Base-by-base conservation (phyloP, 2,113 vertebrate species). In the Athene cunicularia region DNA sequence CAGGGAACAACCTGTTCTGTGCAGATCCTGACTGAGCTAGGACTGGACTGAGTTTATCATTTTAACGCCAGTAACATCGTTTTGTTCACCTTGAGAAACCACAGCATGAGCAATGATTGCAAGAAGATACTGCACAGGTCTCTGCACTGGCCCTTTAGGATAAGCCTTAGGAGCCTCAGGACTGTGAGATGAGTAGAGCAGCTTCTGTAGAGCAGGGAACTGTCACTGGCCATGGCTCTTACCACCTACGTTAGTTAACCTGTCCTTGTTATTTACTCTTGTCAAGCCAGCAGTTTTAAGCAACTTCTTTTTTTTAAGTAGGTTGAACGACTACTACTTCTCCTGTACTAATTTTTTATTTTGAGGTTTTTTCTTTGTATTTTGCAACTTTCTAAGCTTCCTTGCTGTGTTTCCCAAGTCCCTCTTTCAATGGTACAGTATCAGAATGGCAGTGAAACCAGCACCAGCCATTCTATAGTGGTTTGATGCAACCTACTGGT, bases 1-100 rank as follows among this genome's bases (percentile, higher is more conserved):
- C 71, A 92, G 64, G 90, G 95, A 95, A 97, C 90, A 95, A 96
- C 84, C 95, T 95, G 96, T 96, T 96, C 95, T 3, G 1, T 28
- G 75, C 2, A 0, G 76, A 87, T 94, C 86, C 79, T 87, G 93
- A 39, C 86, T 50, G 62, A n/a, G 49, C 47, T 85, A 66, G 68
- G 80, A 86, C 94, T 71, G 71, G 60, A 66, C 92, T 70, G 39
- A 45, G 81, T 89, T 95, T 94, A 91, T 86, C 84, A 81, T 86
- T 88, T 81, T 60, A 91, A 94, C 88, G 90, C 64, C 76, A 64
- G 41, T 24, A 91, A 67, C 2, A 3, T 41, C 82, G 73, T 83
- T 96, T 95, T 92, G 91, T 84, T 97, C 90, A 91, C 89, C 47
- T 74, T 27, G 80, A 70, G 86, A 86, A 96, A 86, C 59, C 83